These are phyloP conservation scores for Tragelaphus buxtoni DNA, from an alignment of 2,113 vertebrate genomes.

Conservation along the genomic window DNA sequence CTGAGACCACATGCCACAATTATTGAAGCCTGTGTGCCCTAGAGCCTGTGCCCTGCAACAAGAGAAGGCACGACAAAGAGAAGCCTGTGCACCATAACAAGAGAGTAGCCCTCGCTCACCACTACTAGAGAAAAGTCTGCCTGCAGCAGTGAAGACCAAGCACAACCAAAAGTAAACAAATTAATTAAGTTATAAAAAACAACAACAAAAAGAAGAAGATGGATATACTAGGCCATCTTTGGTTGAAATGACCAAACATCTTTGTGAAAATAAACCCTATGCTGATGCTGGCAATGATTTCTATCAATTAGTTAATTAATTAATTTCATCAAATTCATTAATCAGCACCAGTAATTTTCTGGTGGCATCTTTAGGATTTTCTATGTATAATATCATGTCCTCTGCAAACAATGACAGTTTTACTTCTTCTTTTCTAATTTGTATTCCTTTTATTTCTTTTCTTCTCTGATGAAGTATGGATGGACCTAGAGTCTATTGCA, in stretches of 20 bases:
- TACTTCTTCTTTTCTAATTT: not conserved
- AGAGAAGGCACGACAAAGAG: not conserved
- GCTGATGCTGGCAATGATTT: not conserved
- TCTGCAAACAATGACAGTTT: not conserved
- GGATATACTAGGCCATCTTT: not conserved
- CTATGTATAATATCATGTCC: not conserved
- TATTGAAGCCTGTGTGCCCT: not conserved
- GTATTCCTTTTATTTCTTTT: not conserved
- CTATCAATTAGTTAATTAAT: not conserved
- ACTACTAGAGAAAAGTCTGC: not conserved
- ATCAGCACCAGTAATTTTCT: not conserved
- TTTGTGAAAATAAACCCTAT: not conserved
- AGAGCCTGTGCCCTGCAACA: not conserved
- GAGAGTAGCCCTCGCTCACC: not conserved
- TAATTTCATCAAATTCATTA: not conserved
- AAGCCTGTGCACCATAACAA: not conserved
- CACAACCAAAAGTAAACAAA: not conserved
- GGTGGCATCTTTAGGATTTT: not conserved
- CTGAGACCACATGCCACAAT: not conserved
- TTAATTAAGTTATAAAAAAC: not conserved
- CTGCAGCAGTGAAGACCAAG: fast-evolving
- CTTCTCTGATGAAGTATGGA: not conserved
- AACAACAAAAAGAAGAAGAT: not conserved
- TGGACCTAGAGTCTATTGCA: not conserved
- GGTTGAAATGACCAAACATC: not conserved